These are phyloP conservation scores for Oscheius sp. DNA, from an alignment of 2,888 invertebrate genomes.

Conservation along the genomic window DNA sequence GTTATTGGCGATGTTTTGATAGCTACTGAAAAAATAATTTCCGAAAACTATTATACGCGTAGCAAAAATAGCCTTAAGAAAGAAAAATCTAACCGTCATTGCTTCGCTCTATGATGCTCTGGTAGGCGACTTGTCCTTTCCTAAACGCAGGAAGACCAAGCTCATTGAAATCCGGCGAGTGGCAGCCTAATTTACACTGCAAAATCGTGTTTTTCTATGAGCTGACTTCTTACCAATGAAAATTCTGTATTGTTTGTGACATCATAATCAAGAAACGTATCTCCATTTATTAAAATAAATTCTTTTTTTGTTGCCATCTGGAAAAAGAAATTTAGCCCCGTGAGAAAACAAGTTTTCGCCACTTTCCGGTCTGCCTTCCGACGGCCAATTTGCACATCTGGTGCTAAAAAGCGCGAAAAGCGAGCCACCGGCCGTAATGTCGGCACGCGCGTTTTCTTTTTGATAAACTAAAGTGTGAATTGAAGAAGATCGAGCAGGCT, in stretches of 20 bases:
- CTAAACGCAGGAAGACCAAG: slow-evolving; percentile 48
- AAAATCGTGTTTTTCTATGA: slow-evolving; percentile 22
- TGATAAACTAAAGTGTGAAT: neutral
- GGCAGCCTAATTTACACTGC: slow-evolving; percentile 54
- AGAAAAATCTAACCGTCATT: slow-evolving; percentile 33
- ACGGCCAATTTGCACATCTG: slow-evolving; percentile 29
- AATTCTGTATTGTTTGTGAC: slow-evolving; percentile 50
- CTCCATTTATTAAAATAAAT: slow-evolving; percentile 35
- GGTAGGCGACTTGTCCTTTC: slow-evolving; percentile 44
- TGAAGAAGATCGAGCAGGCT: neutral
- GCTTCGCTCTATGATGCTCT: slow-evolving; percentile 32
- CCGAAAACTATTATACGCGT: too few relatives aligned
- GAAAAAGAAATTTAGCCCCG: slow-evolving; percentile 18
- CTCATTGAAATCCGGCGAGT: slow-evolving; percentile 47
- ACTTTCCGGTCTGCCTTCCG: slow-evolving; percentile 7
- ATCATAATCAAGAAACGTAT: slow-evolving; percentile 39
- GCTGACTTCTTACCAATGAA: slow-evolving; percentile 41
- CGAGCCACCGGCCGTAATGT: slow-evolving; percentile 9
- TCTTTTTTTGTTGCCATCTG: slow-evolving; percentile 44
- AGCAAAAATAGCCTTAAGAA: neutral
- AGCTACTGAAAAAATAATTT: too few relatives aligned
- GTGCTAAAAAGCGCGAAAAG: slow-evolving; percentile 14
- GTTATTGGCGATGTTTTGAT: too few relatives aligned
- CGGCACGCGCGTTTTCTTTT: too few relatives aligned
- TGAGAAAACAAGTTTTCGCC: neutral